phyloP scores from a whole-genome alignment of 2,113 vertebrate genomes.

The Cynocephalus volans region DNA sequence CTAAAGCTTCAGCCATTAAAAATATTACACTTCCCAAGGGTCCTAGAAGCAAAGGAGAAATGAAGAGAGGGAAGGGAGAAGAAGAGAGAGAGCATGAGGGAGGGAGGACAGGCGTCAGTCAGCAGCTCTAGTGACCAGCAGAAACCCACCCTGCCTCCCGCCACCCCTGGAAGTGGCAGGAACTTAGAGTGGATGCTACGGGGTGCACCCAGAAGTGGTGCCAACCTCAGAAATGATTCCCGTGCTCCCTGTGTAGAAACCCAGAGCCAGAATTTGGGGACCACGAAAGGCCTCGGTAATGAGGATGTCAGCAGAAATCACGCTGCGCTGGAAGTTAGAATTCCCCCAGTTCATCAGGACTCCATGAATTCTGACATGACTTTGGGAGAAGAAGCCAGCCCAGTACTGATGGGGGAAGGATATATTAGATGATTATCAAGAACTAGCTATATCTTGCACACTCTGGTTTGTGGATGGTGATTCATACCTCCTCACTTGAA shows the following conservation, averaged over 20 bases:
- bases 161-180: background rate
- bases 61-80: background rate
- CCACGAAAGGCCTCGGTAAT: background rate
- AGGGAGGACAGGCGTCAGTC: background rate
- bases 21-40: background rate
- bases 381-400: background rate
- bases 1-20: slow-evolving; percentile 24
- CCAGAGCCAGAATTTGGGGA: background rate
- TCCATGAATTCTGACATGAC: background rate
- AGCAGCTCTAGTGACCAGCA: background rate
- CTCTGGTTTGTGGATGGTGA: background rate
- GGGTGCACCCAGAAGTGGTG: background rate
- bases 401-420: background rate
- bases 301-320: background rate
- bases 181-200: background rate
- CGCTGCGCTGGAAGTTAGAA: background rate
- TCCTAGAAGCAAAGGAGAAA: slow-evolving; percentile 11
- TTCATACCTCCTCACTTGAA: background rate
- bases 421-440: background rate
- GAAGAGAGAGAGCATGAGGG: background rate
- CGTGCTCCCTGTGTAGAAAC: background rate
- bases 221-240: background rate
- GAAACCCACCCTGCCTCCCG: background rate
- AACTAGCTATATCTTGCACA: background rate
- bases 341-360: background rate